A percentile compares a stretch with the other conserved stretches of the same genome.
Conservation (phyloP, 2,797 vertebrate species). For the Onychomys torridus region DNA sequence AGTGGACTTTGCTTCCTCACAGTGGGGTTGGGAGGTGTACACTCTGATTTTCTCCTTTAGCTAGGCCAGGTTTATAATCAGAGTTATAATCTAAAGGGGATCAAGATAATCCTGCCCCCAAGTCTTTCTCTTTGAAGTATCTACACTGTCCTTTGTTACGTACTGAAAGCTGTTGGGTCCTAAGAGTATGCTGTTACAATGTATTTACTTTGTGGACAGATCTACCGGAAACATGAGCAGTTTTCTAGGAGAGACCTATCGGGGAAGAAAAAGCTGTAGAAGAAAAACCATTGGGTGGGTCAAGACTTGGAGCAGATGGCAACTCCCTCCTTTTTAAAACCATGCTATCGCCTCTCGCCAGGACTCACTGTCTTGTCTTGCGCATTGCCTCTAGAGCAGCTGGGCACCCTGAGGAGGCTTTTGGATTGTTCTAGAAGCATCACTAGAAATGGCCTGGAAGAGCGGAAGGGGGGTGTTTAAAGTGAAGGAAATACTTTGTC, state of each 20-base stretch:
- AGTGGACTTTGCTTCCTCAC: neutral
- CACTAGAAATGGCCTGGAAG: neutral
- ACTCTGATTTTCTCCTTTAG: neutral
- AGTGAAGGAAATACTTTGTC: constrained; percentile 16
- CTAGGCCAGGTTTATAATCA: neutral
- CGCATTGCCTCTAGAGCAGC: neutral
- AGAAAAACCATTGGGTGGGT: neutral
- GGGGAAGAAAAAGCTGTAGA: neutral
- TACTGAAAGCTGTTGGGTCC: neutral
- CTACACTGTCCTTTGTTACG: neutral
- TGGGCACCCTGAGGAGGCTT: neutral
- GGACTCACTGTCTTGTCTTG: neutral
- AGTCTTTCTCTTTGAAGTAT: neutral
- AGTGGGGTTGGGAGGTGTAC: neutral
- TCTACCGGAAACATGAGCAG: neutral
- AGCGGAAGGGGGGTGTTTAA: neutral
- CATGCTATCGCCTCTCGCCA: neutral
- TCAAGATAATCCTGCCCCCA: neutral
- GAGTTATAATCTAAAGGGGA: neutral
- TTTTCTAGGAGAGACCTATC: neutral
- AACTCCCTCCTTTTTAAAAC: neutral
- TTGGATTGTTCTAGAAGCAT: constrained; percentile 52
- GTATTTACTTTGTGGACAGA: neutral
- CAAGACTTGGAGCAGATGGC: neutral
- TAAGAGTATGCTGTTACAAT: neutral